phyloP scores from a whole-genome alignment of 2,888 invertebrate genomes.

The Cantharis rufa region DNA sequence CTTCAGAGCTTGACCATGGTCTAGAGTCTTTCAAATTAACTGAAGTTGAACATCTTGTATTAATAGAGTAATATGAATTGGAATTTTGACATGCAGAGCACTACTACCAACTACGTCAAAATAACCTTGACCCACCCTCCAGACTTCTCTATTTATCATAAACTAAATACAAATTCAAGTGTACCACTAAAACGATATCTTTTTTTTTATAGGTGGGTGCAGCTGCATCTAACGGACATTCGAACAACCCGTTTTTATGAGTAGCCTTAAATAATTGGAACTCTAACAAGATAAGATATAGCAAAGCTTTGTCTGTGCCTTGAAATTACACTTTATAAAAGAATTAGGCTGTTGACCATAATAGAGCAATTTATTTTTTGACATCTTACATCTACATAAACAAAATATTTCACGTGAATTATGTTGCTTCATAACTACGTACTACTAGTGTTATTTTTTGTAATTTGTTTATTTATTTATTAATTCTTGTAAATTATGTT shows the following conservation, averaged over 20 bases:
- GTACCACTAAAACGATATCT: constrained; percentile 5
- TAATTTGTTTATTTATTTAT: constrained; percentile 27
- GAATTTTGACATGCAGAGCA: too few species aligned
- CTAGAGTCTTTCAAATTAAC: too few species aligned
- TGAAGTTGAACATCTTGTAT: not conserved
- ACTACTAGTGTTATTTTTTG: constrained; percentile 13
- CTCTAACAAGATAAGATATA: constrained; percentile 7
- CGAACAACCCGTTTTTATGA: constrained; percentile 67
- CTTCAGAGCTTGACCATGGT: too few species aligned
- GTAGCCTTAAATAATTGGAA: constrained; percentile 15
- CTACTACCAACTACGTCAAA: too few species aligned
- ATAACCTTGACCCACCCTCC: too few species aligned
- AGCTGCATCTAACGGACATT: constrained; percentile 51
- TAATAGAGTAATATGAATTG: not conserved
- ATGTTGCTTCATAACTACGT: constrained; percentile 25
- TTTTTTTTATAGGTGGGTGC: constrained; percentile 52
- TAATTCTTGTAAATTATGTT: constrained; percentile 13
- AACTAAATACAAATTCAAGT: not conserved
- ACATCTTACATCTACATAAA: constrained; percentile 12
- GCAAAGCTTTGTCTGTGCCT: constrained; percentile 24
- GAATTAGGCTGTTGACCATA: constrained; percentile 21
- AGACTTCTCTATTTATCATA: not conserved
- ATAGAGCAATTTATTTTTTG: constrained; percentile 29
- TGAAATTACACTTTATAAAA: constrained; percentile 13
- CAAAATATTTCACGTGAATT: constrained; percentile 14